phyloP scores from a whole-genome alignment of 1,140 invertebrate genomes.

The Aricia agestis region DNA sequence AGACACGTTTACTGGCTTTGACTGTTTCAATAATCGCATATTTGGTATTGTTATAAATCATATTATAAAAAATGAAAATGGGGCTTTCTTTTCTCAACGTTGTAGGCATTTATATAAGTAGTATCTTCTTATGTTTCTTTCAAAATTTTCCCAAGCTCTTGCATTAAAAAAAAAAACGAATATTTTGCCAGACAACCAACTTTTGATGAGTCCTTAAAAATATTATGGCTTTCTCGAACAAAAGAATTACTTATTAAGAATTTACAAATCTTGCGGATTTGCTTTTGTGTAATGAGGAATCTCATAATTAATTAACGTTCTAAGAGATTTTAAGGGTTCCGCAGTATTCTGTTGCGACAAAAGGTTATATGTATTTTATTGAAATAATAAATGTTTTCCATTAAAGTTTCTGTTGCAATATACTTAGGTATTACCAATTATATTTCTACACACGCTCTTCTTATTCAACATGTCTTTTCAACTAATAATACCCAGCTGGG shows the following conservation, averaged over 20 bases:
- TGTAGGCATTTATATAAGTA: too few species aligned
- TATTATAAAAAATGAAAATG: too few species aligned
- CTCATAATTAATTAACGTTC: not conserved
- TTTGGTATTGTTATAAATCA: not conserved
- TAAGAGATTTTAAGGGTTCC: not conserved
- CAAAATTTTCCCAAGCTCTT: not conserved
- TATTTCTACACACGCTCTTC: not conserved
- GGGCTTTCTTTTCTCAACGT: too few species aligned
- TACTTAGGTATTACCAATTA: not conserved
- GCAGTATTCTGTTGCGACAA: too few species aligned
- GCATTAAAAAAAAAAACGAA: too few species aligned
- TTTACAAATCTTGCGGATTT: not conserved
- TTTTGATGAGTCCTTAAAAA: not conserved
- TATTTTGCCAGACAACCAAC: not conserved
- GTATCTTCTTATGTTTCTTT: too few species aligned
- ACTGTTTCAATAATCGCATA: too few species aligned
- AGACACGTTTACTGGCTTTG: not conserved
- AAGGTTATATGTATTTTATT: too few species aligned
- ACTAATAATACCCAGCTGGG: not conserved
- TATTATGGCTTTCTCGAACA: not conserved
- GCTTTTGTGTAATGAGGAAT: not conserved
- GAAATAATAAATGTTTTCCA: too few species aligned
- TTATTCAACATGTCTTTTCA: not conserved
- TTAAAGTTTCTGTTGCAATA: too few species aligned
- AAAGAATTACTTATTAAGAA: not conserved